phyloP scores from a whole-genome alignment of 2,797 vertebrate genomes.

The Stomatorhinus walkeri region DNA sequence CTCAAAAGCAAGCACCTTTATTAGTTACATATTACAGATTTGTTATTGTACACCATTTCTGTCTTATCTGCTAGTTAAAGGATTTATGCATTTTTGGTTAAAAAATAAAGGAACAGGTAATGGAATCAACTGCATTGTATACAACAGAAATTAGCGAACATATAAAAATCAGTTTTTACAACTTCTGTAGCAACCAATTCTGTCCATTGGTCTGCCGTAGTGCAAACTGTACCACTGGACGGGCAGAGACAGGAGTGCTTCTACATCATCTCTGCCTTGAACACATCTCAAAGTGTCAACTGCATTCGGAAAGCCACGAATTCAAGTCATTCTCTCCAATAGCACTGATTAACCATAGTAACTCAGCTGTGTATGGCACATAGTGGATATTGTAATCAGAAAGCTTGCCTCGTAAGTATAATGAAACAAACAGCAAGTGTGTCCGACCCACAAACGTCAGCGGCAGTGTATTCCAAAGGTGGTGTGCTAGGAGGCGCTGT shows the following conservation, averaged over 20 bases:
- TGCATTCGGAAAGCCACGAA: slow-evolving; percentile 63
- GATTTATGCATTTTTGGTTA: slow-evolving; percentile 76
- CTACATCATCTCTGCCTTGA: slow-evolving; percentile 55
- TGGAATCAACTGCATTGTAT: slow-evolving; percentile 83
- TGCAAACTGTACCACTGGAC: slow-evolving; percentile 81
- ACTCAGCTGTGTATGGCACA: slow-evolving; percentile 82
- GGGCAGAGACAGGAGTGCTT: slow-evolving; percentile 64
- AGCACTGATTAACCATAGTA: slow-evolving; percentile 65
- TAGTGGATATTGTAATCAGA: slow-evolving; percentile 53
- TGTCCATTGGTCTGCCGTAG: slow-evolving; percentile 82
- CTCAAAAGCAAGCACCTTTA: slow-evolving; percentile 75
- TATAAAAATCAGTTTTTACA: slow-evolving; percentile 89
- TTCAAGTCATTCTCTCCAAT: slow-evolving; percentile 74
- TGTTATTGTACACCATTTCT: slow-evolving; percentile 64
- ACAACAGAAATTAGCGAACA: slow-evolving; percentile 86
- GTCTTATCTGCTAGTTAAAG: slow-evolving; percentile 51
- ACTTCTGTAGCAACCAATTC: slow-evolving; percentile 82
- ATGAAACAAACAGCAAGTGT: slow-evolving; percentile 26
- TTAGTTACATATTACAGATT: slow-evolving; percentile 67
- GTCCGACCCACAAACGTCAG: slow-evolving; percentile 27
- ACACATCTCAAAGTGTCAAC: slow-evolving; percentile 57
- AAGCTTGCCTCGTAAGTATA: slow-evolving; percentile 36
- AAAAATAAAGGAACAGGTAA: slow-evolving; percentile 79
- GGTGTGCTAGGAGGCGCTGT: slow-evolving; percentile 37
- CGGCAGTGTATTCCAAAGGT: slow-evolving; percentile 28